These are phyloP conservation scores for Volucella zonaria DNA, from an alignment of 2,888 invertebrate species.

Conservation along the genomic window DNA sequence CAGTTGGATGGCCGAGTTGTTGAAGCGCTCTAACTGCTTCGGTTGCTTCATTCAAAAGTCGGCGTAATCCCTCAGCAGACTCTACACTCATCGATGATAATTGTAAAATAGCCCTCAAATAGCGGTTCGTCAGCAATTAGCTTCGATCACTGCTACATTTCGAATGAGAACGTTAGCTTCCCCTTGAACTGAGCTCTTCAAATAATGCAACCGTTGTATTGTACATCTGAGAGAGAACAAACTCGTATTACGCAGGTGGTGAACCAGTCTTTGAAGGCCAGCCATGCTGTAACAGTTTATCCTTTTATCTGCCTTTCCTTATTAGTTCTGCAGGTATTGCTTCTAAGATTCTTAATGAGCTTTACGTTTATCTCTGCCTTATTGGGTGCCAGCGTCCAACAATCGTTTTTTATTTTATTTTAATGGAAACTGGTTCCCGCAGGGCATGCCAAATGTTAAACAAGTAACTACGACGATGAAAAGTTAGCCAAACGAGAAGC, in stretches of 20 bases:
- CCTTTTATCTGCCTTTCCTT: conserved; percentile 28
- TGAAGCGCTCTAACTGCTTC: conserved; percentile 39
- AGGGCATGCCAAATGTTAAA: no score
- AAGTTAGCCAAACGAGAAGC: no score
- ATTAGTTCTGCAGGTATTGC: conserved; percentile 3
- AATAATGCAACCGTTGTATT: no score
- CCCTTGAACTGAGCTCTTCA: no score
- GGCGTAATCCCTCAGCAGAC: conserved; percentile 20
- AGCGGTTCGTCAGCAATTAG: background rate
- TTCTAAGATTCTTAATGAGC: conserved; percentile 12
- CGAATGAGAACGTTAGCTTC: background rate
- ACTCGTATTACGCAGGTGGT: background rate
- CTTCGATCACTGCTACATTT: background rate
- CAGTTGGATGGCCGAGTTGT: conserved; percentile 32
- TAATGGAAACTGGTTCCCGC: no score
- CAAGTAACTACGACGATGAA: no score
- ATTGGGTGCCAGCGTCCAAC: no score
- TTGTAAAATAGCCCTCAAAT: conserved; percentile 35
- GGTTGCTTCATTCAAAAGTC: background rate
- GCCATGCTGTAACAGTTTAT: conserved; percentile 25
- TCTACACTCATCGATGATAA: conserved; percentile 8
- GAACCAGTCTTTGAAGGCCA: background rate
- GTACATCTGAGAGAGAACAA: no score
- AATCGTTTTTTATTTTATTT: no score
- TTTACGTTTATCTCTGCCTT: background rate